Evolutionary conservation across 2,797 vertebrate species (phyloP), one percentile per base, ranked within the genome.

Genomic region (Manis crassicaudata): DNA sequence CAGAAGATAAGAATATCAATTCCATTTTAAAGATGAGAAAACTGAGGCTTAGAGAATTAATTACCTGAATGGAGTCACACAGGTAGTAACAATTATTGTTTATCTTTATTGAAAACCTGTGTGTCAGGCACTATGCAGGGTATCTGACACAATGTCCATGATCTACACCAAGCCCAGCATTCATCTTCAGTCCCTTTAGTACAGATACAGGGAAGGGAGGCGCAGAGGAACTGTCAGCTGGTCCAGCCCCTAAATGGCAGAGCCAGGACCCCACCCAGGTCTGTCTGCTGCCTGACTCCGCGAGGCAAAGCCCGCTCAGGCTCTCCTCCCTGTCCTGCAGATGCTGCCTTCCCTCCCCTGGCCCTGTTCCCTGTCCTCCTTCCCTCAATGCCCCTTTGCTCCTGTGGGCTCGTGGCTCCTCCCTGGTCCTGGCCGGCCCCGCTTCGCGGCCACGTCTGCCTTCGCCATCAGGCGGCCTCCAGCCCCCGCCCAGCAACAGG

Each of bases 371-470:
- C 18, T 3, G 16, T 35, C 12, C 79, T n/a, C 29, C 13, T 72
- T 68, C 29, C 62, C 58, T 73, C 12, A 7, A 3, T 3, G 62
- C 92, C 27, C 10, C 46, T 58, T 65, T 56, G 56, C 73, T 56
- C 2, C 50, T 0, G 5, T 6, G 17, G 52, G 81, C 52, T 56
- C 2, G 14, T 16, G 56, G 77, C 75, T 76, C 62, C 29, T n/a
- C 56, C 37, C 7, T 27, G 73, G 76, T 81, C 84, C 72, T 14
- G 13, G 75, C 56, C 73, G 17, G 16, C n/a, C 54, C 17, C 9
- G 58, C 76, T n/a, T 54, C 68, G 7, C 13, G 35, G 70, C 67
- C 46, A 88, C 97, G 96, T 97, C 97, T 97, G 97, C 93, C 96
- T 46, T 80, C 88, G 87, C 79, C 87, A 96, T 97, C 83, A 96